phyloP scores from a whole-genome alignment of 2,888 invertebrate genomes.

The Augochlorella aurata region DNA sequence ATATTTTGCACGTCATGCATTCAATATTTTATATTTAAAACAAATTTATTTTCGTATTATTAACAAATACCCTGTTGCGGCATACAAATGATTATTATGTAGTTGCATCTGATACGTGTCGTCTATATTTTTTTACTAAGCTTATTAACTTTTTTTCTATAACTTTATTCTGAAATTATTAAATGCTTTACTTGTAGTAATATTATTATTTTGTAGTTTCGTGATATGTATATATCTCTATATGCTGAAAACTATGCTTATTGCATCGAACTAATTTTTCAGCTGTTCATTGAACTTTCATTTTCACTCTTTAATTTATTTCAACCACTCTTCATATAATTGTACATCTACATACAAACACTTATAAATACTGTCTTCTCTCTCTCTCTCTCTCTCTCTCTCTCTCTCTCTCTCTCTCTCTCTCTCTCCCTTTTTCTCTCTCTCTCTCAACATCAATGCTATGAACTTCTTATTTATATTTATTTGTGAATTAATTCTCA shows the following conservation, averaged over 20 bases:
- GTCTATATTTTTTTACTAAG: neutral
- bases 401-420: neutral
- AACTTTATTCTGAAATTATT: neutral
- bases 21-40: slow-evolving; percentile 16
- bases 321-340: neutral
- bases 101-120: slow-evolving; percentile 5
- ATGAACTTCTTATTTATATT: slow-evolving; percentile 11
- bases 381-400: no score
- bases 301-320: neutral
- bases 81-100: slow-evolving; percentile 1
- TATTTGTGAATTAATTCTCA: neutral
- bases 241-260: slow-evolving; percentile 16
- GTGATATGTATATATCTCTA: slow-evolving; percentile 2
- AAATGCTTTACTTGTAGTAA: neutral
- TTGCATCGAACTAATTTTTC: slow-evolving; percentile 10
- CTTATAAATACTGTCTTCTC: no score
- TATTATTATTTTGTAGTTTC: neutral
- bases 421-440: slow-evolving; percentile 24
- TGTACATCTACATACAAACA: neutral
- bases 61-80: slow-evolving; percentile 18
- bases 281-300: neutral
- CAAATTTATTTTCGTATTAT: slow-evolving; percentile 23
- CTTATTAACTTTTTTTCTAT: slow-evolving; percentile 20
- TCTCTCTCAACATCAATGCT: slow-evolving; percentile 76
- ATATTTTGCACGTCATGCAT: slow-evolving; percentile 40